phyloP scores from a whole-genome alignment of 2,888 invertebrate species.

The Petrolisthes cinctipes region DNA sequence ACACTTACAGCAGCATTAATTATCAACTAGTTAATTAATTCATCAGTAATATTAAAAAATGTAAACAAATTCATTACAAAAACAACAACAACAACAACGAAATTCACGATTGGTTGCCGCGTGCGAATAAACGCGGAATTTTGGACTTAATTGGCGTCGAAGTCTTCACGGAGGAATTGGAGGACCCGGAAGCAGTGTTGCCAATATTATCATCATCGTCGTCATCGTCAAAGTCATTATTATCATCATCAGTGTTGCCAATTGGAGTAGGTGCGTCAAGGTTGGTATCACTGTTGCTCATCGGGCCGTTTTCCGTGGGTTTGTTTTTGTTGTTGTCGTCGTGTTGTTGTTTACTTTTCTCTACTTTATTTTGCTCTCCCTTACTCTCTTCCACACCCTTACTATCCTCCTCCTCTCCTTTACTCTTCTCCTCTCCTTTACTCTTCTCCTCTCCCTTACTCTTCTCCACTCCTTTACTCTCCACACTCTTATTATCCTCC shows the following conservation, averaged over 20 bases:
- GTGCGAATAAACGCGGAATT: conserved; percentile 45
- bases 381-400: neutral
- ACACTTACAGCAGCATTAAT: neutral
- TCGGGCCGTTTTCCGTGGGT: neutral
- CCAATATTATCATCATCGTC: neutral
- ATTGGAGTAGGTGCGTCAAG: too few relatives aligned
- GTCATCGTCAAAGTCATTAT: neutral
- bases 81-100: neutral
- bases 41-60: neutral
- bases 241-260: too few relatives aligned
- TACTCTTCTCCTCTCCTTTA: neutral
- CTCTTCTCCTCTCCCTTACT: neutral
- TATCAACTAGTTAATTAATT: neutral
- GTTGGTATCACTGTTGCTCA: too few relatives aligned
- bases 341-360: neutral
- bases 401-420: neutral
- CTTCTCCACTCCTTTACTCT: neutral
- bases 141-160: conserved; percentile 51
- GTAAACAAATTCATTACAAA: neutral
- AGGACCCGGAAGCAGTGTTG: conserved; percentile 25
- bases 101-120: neutral
- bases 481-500: neutral
- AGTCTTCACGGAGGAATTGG: conserved; percentile 31
- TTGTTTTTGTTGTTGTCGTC: neutral
- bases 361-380: neutral